phyloP scores from a whole-genome alignment of 2,888 invertebrate species.

The Archips crataeganus region DNA sequence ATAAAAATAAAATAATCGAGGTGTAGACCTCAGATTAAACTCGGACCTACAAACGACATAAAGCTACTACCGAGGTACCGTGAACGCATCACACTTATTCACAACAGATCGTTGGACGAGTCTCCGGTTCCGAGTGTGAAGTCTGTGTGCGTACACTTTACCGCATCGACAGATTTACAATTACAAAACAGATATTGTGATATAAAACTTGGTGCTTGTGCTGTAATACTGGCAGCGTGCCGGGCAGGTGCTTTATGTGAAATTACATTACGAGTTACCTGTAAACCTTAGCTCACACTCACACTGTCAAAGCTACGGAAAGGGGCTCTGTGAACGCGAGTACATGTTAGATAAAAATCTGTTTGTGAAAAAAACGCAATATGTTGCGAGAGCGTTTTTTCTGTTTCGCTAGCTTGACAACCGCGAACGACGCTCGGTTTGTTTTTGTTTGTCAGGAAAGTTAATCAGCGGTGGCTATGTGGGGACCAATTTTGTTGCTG shows the following conservation, averaged over 20 bases:
- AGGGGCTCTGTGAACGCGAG: slow-evolving; percentile 47
- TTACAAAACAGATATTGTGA: slow-evolving; percentile 85
- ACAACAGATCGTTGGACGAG: neutral
- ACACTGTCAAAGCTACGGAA: slow-evolving; percentile 62
- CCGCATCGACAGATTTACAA: slow-evolving; percentile 81
- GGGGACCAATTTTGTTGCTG: slow-evolving; percentile 26
- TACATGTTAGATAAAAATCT: slow-evolving; percentile 13
- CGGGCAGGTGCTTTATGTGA: slow-evolving; percentile 85
- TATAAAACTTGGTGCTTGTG: slow-evolving; percentile 84
- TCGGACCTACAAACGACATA: slow-evolving; percentile 81
- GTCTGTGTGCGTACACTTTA: slow-evolving; percentile 66
- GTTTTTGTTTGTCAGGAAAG: slow-evolving; percentile 24
- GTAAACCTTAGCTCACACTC: slow-evolving; percentile 67
- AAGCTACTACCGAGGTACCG: slow-evolving; percentile 82
- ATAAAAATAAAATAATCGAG: slow-evolving; percentile 59
- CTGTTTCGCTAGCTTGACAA: slow-evolving; percentile 15
- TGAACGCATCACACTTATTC: slow-evolving; percentile 58
- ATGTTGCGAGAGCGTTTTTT: slow-evolving; percentile 24
- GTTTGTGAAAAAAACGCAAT: slow-evolving; percentile 19
- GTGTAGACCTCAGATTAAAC: slow-evolving; percentile 66
- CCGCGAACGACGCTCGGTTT: slow-evolving; percentile 8
- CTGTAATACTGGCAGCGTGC: slow-evolving; percentile 85
- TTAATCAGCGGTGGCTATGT: slow-evolving; percentile 30
- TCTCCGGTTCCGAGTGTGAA: neutral
- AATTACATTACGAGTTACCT: slow-evolving; percentile 81